phyloP scores from a whole-genome alignment of 2,888 invertebrate species.

The Iphiclides podalirius region DNA sequence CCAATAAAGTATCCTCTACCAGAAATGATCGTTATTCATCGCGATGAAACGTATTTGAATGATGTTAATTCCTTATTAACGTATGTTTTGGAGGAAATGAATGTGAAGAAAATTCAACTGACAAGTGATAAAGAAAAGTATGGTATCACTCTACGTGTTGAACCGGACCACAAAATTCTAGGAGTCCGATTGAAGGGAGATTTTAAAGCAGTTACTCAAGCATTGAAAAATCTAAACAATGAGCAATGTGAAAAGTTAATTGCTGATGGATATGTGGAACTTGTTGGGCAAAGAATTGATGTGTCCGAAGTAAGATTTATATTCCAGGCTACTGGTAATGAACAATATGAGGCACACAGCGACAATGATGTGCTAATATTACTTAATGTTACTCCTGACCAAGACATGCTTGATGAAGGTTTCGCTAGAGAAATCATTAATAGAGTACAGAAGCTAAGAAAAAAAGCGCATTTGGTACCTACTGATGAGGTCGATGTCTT shows the following conservation, averaged over 20 bases:
- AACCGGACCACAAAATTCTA: conserved; percentile 95
- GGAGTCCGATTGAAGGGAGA: conserved; percentile 94
- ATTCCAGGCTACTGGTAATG: conserved; percentile 85
- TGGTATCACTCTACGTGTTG: conserved; percentile 93
- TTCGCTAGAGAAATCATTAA: conserved; percentile 97
- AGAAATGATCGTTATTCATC: conserved; percentile 96
- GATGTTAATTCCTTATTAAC: conserved; percentile 89
- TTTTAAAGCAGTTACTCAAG: conserved; percentile 91
- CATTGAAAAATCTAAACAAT: conserved; percentile 89
- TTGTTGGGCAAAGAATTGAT: conserved; percentile 88
- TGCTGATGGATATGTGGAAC: conserved; percentile 83
- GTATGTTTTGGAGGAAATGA: conserved; percentile 96
- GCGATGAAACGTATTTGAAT: conserved; percentile 86
- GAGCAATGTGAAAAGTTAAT: conserved; percentile 88
- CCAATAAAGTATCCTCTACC: conserved; percentile 98
- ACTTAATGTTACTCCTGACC: conserved; percentile 93
- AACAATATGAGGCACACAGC: conserved; percentile 93
- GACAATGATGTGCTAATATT: conserved; percentile 94
- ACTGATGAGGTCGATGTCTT: conserved; percentile 93
- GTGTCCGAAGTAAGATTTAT: conserved; percentile 90
- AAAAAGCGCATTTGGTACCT: conserved; percentile 95
- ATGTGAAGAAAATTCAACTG: conserved; percentile 90
- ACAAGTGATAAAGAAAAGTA: conserved; percentile 95
- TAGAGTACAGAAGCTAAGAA: conserved; percentile 96
- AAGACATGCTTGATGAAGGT: conserved; percentile 96